Evolutionary conservation across 2,797 vertebrate species (phyloP).

Genomic region (Cynopterus sphinx): DNA sequence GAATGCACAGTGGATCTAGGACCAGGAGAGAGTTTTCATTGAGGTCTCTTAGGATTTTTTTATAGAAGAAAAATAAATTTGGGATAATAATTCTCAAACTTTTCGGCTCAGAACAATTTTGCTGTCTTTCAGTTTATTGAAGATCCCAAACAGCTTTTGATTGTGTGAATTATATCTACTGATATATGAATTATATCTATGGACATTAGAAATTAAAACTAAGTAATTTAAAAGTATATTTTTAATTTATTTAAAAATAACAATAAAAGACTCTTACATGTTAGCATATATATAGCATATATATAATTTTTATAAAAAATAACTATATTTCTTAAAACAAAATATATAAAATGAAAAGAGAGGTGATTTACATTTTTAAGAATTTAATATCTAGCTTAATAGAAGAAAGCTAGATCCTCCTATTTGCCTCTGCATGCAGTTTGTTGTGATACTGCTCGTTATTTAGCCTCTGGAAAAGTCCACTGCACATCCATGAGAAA

Average conservation of each 20-base stretch:
- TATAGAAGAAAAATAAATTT: not conserved
- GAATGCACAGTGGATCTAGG: not conserved
- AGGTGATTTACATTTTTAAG: not conserved
- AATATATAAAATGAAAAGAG: not conserved
- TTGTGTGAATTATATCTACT: not conserved
- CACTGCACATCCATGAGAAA: not conserved
- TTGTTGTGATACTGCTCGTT: not conserved
- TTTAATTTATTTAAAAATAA: slow-evolving; percentile 19
- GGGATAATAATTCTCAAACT: not conserved
- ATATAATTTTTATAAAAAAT: not conserved
- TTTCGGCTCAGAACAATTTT: not conserved
- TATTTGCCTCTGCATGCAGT: not conserved
- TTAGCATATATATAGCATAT: not conserved
- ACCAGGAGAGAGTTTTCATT: not conserved
- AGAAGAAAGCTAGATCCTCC: not conserved
- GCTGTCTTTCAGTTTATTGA: not conserved
- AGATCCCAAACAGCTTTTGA: not conserved
- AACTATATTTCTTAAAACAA: not conserved
- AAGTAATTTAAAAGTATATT: not conserved
- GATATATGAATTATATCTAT: not conserved
- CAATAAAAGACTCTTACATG: not conserved
- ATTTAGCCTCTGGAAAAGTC: not conserved
- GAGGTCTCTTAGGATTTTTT: not conserved
- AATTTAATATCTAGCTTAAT: not conserved
- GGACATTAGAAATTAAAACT: not conserved